Conservation (phyloP, 2,888 invertebrate genomes). For the Drosophila acutilabella region DNA sequence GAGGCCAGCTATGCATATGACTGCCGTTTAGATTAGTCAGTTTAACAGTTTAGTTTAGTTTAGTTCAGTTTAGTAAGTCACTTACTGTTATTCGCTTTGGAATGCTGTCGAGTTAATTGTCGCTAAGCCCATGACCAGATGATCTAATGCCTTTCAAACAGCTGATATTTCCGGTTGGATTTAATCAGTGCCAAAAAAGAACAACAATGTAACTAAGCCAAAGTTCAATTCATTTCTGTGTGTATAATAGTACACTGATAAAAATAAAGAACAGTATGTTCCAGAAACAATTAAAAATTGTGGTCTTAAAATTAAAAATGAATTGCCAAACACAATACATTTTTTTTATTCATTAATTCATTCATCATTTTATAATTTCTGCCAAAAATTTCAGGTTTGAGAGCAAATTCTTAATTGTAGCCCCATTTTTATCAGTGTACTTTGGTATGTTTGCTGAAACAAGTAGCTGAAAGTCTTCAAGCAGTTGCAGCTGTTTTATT, state of each 20-base stretch:
- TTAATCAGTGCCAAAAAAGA: slow-evolving; percentile 46
- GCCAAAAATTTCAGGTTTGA: no score
- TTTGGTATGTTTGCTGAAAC: no score
- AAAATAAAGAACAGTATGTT: no score
- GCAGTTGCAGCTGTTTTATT: slow-evolving; percentile 43
- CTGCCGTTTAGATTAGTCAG: slow-evolving; percentile 24
- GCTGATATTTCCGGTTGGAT: slow-evolving; percentile 65
- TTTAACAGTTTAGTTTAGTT: background rate
- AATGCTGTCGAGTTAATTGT: slow-evolving; percentile 52
- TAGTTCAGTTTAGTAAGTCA: background rate
- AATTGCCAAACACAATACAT: no score
- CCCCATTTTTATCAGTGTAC: no score
- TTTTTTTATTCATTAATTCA: no score
- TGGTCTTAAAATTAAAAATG: no score
- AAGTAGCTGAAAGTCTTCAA: slow-evolving; percentile 1
- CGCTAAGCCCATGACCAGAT: slow-evolving; percentile 42
- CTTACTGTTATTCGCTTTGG: slow-evolving; percentile 21
- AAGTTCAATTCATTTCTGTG: slow-evolving; percentile 33
- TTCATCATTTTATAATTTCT: no score
- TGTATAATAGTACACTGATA: background rate
- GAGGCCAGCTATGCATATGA: slow-evolving; percentile 28
- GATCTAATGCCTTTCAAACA: slow-evolving; percentile 53
- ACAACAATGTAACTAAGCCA: slow-evolving; percentile 49
- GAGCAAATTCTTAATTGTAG: no score
- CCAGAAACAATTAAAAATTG: no score